A percentile compares a stretch with the other conserved stretches of the same genome.
These are phyloP conservation scores for Microtus oregoni DNA, from an alignment of 2,113 vertebrate species.

Conservation along the genomic window DNA sequence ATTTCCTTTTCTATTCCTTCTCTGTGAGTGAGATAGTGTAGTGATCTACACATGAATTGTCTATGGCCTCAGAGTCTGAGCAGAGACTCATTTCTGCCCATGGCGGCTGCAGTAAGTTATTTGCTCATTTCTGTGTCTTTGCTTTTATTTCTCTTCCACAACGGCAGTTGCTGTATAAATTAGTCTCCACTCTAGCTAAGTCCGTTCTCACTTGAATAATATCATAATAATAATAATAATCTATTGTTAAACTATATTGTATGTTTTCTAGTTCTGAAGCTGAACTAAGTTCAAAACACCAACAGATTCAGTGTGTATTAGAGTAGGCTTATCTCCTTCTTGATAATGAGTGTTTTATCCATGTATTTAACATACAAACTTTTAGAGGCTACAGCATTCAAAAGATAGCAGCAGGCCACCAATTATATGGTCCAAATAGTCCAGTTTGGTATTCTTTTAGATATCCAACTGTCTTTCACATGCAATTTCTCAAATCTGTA, in stretches of 20 bases:
- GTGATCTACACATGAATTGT: neutral
- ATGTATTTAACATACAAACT: neutral
- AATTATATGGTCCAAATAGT: neutral
- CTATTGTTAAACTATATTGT: neutral
- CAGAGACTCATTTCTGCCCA: neutral
- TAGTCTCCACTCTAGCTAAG: neutral
- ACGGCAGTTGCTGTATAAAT: neutral
- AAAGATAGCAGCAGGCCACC: neutral
- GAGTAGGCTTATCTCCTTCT: neutral
- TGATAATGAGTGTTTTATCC: neutral
- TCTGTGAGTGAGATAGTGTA: neutral
- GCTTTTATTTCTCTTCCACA: neutral
- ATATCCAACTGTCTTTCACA: rapidly evolving
- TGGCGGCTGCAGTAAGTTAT: neutral
- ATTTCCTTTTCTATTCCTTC: neutral
- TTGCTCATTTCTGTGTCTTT: neutral
- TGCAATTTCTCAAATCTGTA: neutral
- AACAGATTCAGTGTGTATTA: neutral
- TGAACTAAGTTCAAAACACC: neutral
- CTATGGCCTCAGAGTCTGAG: neutral
- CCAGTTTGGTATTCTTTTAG: neutral
- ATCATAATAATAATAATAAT: neutral
- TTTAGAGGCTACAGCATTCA: neutral
- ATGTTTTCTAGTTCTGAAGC: too few relatives aligned
- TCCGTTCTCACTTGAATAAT: too few relatives aligned